phyloP scores from a whole-genome alignment of 2,888 invertebrate species.

The Brachylomia viminalis region DNA sequence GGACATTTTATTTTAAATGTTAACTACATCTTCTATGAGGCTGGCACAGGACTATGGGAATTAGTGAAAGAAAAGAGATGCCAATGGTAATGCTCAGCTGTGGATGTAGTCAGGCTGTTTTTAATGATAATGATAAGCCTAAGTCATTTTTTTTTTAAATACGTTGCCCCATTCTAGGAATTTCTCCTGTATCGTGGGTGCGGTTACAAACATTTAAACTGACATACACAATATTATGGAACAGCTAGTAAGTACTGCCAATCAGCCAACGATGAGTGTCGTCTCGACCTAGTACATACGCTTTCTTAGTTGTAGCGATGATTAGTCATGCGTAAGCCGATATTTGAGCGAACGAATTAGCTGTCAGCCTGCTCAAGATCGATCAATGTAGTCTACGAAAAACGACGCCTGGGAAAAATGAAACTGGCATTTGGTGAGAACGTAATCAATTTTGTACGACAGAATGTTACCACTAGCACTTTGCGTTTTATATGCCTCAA shows the following conservation, averaged over 20 bases:
- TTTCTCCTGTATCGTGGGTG: too few relatives aligned
- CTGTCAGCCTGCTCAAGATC: constrained; percentile 37
- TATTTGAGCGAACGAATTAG: constrained; percentile 47
- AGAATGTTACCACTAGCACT: not conserved
- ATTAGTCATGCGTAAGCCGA: constrained; percentile 33
- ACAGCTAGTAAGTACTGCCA: not conserved
- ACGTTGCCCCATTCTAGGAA: too few relatives aligned
- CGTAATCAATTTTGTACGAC: constrained; percentile 42
- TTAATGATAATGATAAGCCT: not conserved
- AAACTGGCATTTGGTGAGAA: constrained; percentile 19
- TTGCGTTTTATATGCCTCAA: not conserved
- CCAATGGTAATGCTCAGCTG: not conserved
- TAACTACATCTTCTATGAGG: not conserved
- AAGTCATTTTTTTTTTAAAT: not conserved
- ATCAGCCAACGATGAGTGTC: not conserved
- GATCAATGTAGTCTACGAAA: constrained; percentile 44
- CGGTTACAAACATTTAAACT: too few relatives aligned
- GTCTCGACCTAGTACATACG: not conserved
- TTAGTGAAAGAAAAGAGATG: not conserved
- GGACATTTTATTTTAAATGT: not conserved
- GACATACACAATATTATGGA: too few relatives aligned
- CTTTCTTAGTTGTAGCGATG: constrained; percentile 3
- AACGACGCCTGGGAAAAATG: constrained; percentile 20
- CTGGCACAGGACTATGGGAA: not conserved
- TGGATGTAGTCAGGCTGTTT: not conserved